phyloP scores from a whole-genome alignment of 2,113 vertebrate species.

The Struthidea cinerea region DNA sequence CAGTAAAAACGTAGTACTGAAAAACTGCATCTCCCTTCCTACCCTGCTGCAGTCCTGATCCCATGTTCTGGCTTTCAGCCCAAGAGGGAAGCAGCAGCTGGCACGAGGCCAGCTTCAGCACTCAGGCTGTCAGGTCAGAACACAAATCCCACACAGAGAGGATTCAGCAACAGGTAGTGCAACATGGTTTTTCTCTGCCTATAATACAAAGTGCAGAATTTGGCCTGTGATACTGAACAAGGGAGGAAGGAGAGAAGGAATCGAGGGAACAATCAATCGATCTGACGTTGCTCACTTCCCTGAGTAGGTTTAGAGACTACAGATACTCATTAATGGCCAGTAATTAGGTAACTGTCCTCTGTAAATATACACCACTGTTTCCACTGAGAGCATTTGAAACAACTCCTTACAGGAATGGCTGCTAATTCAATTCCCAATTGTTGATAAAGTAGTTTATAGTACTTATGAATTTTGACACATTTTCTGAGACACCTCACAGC shows the following conservation, averaged over 20 bases:
- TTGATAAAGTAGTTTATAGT: not conserved
- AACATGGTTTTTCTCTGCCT: not conserved
- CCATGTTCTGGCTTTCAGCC: rapidly evolving
- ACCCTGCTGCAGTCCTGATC: not conserved
- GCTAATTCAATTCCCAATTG: not conserved
- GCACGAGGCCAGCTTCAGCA: not conserved
- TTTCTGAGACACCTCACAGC: not conserved
- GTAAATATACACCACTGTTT: not conserved
- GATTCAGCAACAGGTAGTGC: not conserved
- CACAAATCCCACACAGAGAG: not conserved
- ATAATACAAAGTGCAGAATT: rapidly evolving
- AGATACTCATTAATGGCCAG: not conserved
- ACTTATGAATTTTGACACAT: not conserved
- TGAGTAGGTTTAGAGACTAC: not conserved
- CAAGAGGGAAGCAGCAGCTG: not conserved
- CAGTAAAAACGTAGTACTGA: rapidly evolving
- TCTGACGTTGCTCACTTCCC: not conserved
- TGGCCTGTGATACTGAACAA: not conserved
- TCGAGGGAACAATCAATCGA: not conserved
- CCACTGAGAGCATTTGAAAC: not conserved
- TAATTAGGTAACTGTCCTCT: not conserved
- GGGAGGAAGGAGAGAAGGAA: not conserved
- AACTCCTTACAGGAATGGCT: not conserved
- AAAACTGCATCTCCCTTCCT: not conserved
- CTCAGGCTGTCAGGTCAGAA: not conserved